These are phyloP conservation scores for Zelleria hepariella DNA, from an alignment of 2,888 invertebrate genomes.

Conservation along the genomic window DNA sequence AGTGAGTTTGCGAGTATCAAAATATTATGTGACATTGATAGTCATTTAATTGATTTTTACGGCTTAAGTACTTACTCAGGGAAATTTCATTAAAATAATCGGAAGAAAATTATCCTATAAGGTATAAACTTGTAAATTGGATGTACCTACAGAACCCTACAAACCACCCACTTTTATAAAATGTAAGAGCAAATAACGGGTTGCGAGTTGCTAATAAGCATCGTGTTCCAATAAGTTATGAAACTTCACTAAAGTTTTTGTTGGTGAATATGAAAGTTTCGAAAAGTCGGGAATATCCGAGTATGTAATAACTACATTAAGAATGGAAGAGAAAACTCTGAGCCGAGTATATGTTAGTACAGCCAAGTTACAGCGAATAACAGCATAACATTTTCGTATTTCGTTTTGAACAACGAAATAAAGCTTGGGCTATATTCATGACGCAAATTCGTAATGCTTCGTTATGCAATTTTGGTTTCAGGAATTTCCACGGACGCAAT, in stretches of 20 bases:
- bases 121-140: not conserved
- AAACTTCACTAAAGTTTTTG: not conserved
- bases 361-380: not conserved
- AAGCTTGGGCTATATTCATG: not conserved
- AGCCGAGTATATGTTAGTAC: not conserved
- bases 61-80: too few relatives aligned
- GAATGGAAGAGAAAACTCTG: not conserved
- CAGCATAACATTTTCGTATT: not conserved
- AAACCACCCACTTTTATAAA: not conserved
- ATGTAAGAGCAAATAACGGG: not conserved
- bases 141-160: not conserved
- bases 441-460: not conserved
- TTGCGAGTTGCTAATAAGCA: constrained; percentile 1
- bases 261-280: not conserved
- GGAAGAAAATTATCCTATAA: too few relatives aligned
- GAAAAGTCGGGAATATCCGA: not conserved
- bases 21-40: too few relatives aligned
- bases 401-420: not conserved
- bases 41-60: too few relatives aligned
- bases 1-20: too few relatives aligned
- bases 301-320: not conserved
- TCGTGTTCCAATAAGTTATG: not conserved
- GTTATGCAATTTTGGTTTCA: constrained; percentile 1
- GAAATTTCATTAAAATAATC: too few relatives aligned
- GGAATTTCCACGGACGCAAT: not conserved